A percentile compares a stretch with the other conserved stretches of the same genome.
phyloP scores from a whole-genome alignment of 92 coral and sea anemone species.

The Montipora capitata region DNA sequence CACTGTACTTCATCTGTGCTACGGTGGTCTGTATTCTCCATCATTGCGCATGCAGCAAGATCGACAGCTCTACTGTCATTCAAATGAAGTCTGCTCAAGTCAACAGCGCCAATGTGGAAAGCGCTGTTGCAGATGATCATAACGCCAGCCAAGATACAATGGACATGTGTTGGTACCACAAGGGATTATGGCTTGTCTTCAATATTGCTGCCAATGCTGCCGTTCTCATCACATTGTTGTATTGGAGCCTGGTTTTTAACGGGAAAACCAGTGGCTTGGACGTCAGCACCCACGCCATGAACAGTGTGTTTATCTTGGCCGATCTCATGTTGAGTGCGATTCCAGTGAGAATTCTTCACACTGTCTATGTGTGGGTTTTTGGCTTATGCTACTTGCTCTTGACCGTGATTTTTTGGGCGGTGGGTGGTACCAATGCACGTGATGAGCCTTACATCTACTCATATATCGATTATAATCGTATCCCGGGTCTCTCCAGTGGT shows the following conservation, averaged over 20 bases:
- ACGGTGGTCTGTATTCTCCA: conserved; percentile 62
- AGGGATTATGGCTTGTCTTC: conserved; percentile 84
- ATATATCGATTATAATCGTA: conserved; percentile 72
- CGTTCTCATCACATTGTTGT: conserved; percentile 65
- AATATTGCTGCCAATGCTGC: conserved; percentile 76
- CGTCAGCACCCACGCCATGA: conserved; percentile 81
- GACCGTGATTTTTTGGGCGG: conserved; percentile 91
- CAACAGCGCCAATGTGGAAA: conserved; percentile 21
- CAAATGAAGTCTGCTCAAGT: conserved; percentile 11
- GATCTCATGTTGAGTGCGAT: conserved; percentile 76
- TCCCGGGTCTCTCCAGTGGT: conserved; percentile 77
- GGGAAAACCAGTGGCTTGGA: conserved; percentile 70
- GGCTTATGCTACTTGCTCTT: conserved; percentile 70
- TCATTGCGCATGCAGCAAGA: conserved; percentile 32
- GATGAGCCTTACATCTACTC: conserved; percentile 81
- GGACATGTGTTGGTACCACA: conserved; percentile 85
- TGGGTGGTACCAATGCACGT: conserved; percentile 75
- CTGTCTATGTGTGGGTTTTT: conserved; percentile 71
- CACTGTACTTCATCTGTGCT: conserved; percentile 80
- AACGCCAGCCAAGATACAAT: conserved; percentile 9
- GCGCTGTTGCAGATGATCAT: conserved; percentile 18
- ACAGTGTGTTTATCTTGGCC: conserved; percentile 74
- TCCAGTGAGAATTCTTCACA: conserved; percentile 86
- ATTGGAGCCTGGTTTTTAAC: conserved; percentile 81
- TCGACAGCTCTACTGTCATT: conserved; percentile 13